Base-by-base conservation (phyloP, 1,140 invertebrate species). In the Laupala kohalensis region DNA sequence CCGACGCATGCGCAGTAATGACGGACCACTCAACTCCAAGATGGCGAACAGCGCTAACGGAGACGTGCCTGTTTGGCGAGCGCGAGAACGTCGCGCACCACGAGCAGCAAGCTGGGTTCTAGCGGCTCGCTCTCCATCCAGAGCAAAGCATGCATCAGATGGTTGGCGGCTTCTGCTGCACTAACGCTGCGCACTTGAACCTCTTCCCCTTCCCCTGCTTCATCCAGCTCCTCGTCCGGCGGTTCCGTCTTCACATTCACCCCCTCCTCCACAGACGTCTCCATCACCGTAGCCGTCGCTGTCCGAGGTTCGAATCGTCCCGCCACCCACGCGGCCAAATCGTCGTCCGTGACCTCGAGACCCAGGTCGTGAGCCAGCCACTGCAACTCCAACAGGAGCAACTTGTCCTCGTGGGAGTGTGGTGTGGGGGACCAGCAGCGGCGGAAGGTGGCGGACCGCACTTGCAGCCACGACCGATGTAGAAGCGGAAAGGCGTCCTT, bases 101-200 rank as follows among this genome's bases (percentile, higher is more conserved):
- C 77, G 19, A 85, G 78, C 66, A 85, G 76, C 9, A 83, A 77
- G 72, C 79, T 80, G 12, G 83, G 84, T 76, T 84, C 84, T 30
- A 85, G 77, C 13, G 83, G 82, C 78, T 84, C 81, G 25, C 81
- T 81, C 72, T 85, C 83, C 82, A 84, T 84, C 84, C 84, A 85
- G 4, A 78, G 73, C 13, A 85, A 77, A 24, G 83, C 83, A 62
- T 80, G 80, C 13, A 79, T 78, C 9, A 85, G 77, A 25, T 83
- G 77, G 30, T 77, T 74, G 6, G 81, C 80, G 0, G 80, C 80
- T 72, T 85, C 83, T 29, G 77, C 76, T 12, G 75, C 74, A 23
- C 75, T 75, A 0, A 77, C 75, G 3, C 37, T 4, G 37, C 37
- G 9, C 37, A 0, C 30, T 37, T 37, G 9, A 9, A 9, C 37